phyloP scores from a whole-genome alignment of 2,113 vertebrate species.

The Pluvialis apricaria region DNA sequence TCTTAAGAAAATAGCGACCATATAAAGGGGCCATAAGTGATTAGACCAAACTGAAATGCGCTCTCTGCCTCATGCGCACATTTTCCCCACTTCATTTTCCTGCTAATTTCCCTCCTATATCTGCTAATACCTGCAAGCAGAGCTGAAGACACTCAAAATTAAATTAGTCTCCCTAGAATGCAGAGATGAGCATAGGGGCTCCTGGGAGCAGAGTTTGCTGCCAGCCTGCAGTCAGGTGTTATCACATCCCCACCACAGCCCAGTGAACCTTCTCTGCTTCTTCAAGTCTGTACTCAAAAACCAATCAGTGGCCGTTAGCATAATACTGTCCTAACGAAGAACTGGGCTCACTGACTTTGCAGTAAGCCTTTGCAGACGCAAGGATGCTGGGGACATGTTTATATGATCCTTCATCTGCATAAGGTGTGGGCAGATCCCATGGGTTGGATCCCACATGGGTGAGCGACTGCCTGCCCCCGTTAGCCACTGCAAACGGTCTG shows the following conservation, averaged over 20 bases:
- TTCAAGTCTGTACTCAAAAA: not conserved
- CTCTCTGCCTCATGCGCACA: accelerated
- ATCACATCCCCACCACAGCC: accelerated
- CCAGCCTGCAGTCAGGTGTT: not conserved
- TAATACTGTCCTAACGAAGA: not conserved
- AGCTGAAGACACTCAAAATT: not conserved
- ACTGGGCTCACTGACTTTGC: not conserved
- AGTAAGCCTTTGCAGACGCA: not conserved
- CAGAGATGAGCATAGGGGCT: not conserved
- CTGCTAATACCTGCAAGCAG: not conserved
- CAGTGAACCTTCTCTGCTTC: not conserved
- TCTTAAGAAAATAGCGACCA: not conserved
- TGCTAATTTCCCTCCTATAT: not conserved
- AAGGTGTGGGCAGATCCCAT: not conserved
- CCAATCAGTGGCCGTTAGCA: not conserved
- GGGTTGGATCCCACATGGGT: not conserved
- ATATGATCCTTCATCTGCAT: not conserved
- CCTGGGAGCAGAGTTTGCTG: not conserved
- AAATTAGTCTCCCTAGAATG: not conserved
- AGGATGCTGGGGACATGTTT: not conserved
- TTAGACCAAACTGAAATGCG: not conserved
- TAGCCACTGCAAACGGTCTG: not conserved
- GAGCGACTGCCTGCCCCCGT: not conserved
- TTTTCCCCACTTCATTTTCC: not conserved
- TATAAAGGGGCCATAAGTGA: not conserved